phyloP scores from a whole-genome alignment of 2,888 invertebrate genomes.

The Stegana nigrithorax region DNA sequence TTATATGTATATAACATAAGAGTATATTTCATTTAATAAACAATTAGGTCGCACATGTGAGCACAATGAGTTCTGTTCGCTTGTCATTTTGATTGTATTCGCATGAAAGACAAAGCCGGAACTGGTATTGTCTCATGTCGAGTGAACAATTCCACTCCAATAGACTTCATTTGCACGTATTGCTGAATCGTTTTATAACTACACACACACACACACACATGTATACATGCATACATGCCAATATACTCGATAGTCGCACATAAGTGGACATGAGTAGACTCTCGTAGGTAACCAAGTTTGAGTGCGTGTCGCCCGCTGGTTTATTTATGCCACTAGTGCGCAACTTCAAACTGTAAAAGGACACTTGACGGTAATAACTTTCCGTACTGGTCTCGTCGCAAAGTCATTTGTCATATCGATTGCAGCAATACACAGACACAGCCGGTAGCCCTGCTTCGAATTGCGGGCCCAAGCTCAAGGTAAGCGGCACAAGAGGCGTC shows the following conservation, averaged over 20 bases:
- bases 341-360: slow-evolving; percentile 7
- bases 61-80: too few relatives aligned
- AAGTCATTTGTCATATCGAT: slow-evolving; percentile 16
- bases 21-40: too few relatives aligned
- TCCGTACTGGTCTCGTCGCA: background rate
- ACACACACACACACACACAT: too few relatives aligned
- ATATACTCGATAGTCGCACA: too few relatives aligned
- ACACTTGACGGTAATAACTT: slow-evolving; percentile 11
- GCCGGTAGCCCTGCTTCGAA: too few relatives aligned
- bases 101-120: too few relatives aligned
- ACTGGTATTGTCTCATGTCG: too few relatives aligned
- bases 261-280: too few relatives aligned
- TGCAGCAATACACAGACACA: background rate
- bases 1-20: too few relatives aligned
- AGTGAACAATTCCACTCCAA: background rate
- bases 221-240: background rate
- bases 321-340: slow-evolving; percentile 13
- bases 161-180: slow-evolving; percentile 13
- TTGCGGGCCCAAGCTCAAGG: background rate
- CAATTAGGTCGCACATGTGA: too few relatives aligned
- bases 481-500: background rate
- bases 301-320: slow-evolving; percentile 13
- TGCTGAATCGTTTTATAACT: background rate
- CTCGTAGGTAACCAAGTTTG: too few relatives aligned
- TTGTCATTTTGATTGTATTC: too few relatives aligned